These are phyloP conservation scores for Squalus acanthias DNA, from an alignment of 2,797 vertebrate species.

Conservation along the genomic window DNA sequence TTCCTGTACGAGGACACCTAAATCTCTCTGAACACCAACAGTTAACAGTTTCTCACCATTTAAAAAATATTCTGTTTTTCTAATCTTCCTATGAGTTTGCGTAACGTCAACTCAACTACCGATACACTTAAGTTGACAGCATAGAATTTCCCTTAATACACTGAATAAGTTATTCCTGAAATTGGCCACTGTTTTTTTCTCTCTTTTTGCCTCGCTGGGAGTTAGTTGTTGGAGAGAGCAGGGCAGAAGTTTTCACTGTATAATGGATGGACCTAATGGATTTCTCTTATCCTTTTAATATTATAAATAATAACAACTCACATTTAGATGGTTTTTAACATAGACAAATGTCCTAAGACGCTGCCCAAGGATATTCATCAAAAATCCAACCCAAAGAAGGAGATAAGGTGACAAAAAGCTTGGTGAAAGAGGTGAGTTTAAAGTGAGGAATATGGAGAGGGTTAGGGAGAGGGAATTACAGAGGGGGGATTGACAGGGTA, in stretches of 20 bases:
- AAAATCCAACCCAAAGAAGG: background rate
- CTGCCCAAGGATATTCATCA: no score
- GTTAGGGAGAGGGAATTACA: no score
- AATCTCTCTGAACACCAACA: no score
- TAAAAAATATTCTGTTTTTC: no score
- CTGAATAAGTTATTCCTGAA: background rate
- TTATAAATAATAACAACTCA: background rate
- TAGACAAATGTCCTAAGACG: no score
- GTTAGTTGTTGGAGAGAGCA: background rate
- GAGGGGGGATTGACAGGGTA: no score
- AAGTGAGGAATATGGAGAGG: no score
- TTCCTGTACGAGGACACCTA: no score
- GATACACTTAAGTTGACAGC: background rate
- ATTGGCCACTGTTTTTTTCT: background rate
- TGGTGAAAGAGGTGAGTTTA: no score
- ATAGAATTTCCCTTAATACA: background rate
- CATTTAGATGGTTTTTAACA: background rate
- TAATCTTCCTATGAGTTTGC: background rate
- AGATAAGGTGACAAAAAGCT: background rate
- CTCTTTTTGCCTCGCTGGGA: background rate
- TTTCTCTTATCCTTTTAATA: background rate
- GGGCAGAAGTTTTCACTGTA: background rate
- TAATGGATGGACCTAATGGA: background rate
- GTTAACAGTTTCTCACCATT: no score
- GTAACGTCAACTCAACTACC: background rate